A percentile compares a stretch with the other conserved stretches of the same genome.
Conservation (phyloP, 2,797 vertebrate species). For the Prionace glauca region DNA sequence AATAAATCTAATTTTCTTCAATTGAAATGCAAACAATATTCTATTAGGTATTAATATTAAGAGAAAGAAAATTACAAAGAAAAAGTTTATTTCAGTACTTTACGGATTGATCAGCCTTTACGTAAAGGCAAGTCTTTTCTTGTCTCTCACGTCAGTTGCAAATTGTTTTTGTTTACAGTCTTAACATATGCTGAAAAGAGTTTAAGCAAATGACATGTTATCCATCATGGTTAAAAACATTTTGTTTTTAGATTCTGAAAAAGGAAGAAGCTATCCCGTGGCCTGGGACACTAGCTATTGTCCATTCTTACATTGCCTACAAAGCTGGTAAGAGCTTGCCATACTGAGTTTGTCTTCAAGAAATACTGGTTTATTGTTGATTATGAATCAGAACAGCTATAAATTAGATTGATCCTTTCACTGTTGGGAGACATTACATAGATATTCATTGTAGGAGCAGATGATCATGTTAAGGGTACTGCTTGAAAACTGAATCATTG, state of each 20-base stretch:
- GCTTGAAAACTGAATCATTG: background rate
- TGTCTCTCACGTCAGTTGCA: constrained; percentile 26
- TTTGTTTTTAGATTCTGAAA: constrained; percentile 83
- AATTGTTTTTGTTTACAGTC: background rate
- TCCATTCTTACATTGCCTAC: constrained; percentile 99
- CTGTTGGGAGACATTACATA: background rate
- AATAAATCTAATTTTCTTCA: background rate
- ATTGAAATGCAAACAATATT: background rate
- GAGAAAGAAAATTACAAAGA: background rate
- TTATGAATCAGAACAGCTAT: background rate
- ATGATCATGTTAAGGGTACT: background rate
- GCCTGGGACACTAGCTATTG: constrained; percentile 96
- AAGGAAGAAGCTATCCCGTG: constrained; percentile 98
- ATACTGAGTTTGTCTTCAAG: background rate
- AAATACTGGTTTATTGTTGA: background rate
- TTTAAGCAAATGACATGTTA: background rate
- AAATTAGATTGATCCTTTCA: background rate
- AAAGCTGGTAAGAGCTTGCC: constrained; percentile 81
- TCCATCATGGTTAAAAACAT: constrained; percentile 30
- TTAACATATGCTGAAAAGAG: background rate
- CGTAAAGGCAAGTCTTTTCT: background rate
- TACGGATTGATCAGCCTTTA: constrained; percentile 25
- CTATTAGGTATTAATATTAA: background rate
- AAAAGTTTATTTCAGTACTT: constrained; percentile 12
- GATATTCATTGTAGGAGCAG: background rate